Percentiles rank a stretch among this genome's conserved stretches.
These are phyloP conservation scores for Lasioglossum oenotherae DNA, from an alignment of 2,888 invertebrate species.

Conservation along the genomic window DNA sequence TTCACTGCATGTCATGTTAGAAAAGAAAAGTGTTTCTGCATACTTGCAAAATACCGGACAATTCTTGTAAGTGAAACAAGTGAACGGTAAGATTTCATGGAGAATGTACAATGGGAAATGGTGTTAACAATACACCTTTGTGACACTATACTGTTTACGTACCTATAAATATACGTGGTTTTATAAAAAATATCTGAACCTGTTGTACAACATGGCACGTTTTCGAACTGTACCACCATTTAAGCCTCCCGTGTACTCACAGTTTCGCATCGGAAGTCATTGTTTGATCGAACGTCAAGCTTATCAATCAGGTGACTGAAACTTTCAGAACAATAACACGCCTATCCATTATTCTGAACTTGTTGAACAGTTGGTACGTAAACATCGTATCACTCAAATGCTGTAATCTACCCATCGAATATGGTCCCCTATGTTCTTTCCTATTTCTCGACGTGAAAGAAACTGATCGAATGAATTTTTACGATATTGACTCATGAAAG, in stretches of 20 bases:
- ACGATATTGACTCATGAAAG: background rate
- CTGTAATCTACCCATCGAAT: background rate
- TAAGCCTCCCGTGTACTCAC: background rate
- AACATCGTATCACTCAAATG: background rate
- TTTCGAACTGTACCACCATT: background rate
- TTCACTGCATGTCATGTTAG: background rate
- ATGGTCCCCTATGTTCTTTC: slow-evolving; percentile 1
- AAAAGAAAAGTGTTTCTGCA: background rate
- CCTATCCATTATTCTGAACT: background rate
- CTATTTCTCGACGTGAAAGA: background rate
- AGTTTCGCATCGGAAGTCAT: background rate
- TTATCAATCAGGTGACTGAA: slow-evolving; percentile 1
- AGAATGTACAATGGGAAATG: slow-evolving; percentile 45
- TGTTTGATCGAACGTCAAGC: slow-evolving; percentile 5
- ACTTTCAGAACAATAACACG: background rate
- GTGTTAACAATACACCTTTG: slow-evolving; percentile 51
- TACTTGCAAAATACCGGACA: background rate
- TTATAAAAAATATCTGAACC: slow-evolving; percentile 1
- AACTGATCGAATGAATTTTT: background rate
- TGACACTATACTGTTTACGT: slow-evolving; percentile 27
- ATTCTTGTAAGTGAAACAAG: slow-evolving; percentile 50
- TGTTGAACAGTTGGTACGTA: background rate
- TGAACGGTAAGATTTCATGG: slow-evolving; percentile 11
- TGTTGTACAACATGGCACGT: background rate
- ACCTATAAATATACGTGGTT: slow-evolving; percentile 20